These are phyloP conservation scores for Geodia barretti DNA, from an alignment of 37 sponge, comb jelly and placozoan genomes.

Conservation along the genomic window DNA sequence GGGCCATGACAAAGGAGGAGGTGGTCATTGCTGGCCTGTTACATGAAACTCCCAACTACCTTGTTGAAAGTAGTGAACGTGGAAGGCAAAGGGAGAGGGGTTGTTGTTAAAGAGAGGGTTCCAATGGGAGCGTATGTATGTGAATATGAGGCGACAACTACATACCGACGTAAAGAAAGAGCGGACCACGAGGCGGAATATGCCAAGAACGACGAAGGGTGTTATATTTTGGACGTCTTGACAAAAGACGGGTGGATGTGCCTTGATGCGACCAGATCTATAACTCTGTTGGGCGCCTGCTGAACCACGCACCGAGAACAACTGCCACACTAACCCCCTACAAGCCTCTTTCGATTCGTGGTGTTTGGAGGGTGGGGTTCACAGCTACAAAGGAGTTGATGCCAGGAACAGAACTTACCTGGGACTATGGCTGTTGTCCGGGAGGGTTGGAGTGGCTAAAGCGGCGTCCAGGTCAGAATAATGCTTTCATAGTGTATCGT, in stretches of 20 bases:
- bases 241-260: background rate
- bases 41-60: background rate
- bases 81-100: background rate
- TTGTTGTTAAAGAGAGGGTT: background rate
- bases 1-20: background rate
- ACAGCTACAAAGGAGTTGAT: background rate
- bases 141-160: background rate
- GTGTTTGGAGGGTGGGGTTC: background rate
- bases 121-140: background rate
- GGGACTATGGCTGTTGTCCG: conserved; percentile 6
- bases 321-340: background rate
- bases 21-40: background rate
- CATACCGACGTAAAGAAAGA: background rate
- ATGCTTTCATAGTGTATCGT: no score
- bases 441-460: background rate
- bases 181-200: background rate
- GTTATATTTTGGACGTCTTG: background rate
- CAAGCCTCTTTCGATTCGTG: background rate
- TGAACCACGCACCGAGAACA: background rate
- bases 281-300: background rate
- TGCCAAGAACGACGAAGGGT: background rate
- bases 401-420: background rate
- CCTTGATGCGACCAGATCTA: conserved; percentile 7
- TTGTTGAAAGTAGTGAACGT: background rate
- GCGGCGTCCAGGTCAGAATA: background rate